These are phyloP conservation scores for Euglossa dilemma DNA, from an alignment of 1,140 invertebrate genomes.

Conservation along the genomic window DNA sequence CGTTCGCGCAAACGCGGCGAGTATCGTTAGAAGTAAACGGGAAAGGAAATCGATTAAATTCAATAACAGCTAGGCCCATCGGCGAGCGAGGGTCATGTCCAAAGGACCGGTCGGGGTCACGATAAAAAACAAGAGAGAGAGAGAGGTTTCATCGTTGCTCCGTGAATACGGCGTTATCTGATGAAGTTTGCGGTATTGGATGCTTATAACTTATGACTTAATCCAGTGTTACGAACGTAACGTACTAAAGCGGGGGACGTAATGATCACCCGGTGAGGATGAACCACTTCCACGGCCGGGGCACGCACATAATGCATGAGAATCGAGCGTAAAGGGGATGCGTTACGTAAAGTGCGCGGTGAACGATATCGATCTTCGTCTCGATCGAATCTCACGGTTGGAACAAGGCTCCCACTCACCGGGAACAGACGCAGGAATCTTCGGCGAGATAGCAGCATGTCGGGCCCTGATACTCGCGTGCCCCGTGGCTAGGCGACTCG, in stretches of 20 bases:
- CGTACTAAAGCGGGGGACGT: slow-evolving; percentile 62
- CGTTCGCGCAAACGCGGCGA: background rate
- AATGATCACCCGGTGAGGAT: slow-evolving; percentile 64
- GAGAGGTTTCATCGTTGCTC: slow-evolving; percentile 22
- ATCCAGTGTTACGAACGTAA: slow-evolving; percentile 70
- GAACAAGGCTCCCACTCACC: slow-evolving; percentile 32
- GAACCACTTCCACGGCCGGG: slow-evolving; percentile 54
- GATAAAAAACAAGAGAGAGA: background rate
- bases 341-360: slow-evolving; percentile 73
- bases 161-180: slow-evolving; percentile 56
- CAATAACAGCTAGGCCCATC: too few relatives aligned
- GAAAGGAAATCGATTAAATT: background rate
- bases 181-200: slow-evolving; percentile 34
- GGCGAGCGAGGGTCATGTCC: background rate
- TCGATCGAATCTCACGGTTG: slow-evolving; percentile 55
- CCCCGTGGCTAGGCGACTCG: slow-evolving; percentile 51
- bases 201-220: slow-evolving; percentile 77
- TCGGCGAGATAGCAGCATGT: slow-evolving; percentile 32
- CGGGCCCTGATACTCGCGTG: slow-evolving; percentile 31
- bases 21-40: background rate
- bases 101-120: background rate
- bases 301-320: slow-evolving; percentile 51
- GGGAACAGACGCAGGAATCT: slow-evolving; percentile 19
- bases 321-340: slow-evolving; percentile 52
- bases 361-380: slow-evolving; percentile 72